A percentile compares a stretch with the other conserved stretches of the same genome.
These are phyloP conservation scores for Leucosticte australis DNA, from an alignment of 2,113 vertebrate genomes.

Conservation along the genomic window DNA sequence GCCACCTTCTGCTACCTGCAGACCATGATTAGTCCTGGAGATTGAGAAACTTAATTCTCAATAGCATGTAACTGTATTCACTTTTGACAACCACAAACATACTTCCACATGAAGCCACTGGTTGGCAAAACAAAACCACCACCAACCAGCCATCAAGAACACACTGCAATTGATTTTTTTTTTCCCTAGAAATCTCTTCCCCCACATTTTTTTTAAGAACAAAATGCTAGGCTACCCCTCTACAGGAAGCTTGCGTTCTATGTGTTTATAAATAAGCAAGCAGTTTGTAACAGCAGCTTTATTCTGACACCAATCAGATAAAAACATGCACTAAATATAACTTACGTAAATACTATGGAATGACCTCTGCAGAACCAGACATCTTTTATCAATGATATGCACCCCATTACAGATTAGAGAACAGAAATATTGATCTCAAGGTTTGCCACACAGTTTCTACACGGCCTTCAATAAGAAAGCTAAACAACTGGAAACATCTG, in stretches of 20 bases:
- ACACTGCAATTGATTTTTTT: not conserved
- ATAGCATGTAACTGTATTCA: not conserved
- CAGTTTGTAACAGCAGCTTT: conserved; percentile 19
- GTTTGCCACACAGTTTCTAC: not conserved
- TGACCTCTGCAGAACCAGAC: conserved; percentile 25
- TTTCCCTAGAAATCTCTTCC: not conserved
- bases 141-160: not conserved
- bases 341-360: conserved; percentile 12
- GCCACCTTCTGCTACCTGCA: not conserved
- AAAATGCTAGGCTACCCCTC: not conserved
- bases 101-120: not conserved
- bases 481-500: not conserved
- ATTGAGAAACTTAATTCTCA: not conserved
- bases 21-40: not conserved
- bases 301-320: not conserved
- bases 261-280: conserved; percentile 30
- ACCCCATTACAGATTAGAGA: not conserved
- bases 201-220: not conserved
- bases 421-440: not conserved
- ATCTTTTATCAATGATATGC: not conserved
- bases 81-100: not conserved
- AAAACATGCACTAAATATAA: conserved; percentile 54
- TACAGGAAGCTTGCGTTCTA: not conserved
- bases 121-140: not conserved
- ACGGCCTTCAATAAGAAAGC: not conserved